phyloP scores from a whole-genome alignment of 2,888 invertebrate species.

The Empis livida region DNA sequence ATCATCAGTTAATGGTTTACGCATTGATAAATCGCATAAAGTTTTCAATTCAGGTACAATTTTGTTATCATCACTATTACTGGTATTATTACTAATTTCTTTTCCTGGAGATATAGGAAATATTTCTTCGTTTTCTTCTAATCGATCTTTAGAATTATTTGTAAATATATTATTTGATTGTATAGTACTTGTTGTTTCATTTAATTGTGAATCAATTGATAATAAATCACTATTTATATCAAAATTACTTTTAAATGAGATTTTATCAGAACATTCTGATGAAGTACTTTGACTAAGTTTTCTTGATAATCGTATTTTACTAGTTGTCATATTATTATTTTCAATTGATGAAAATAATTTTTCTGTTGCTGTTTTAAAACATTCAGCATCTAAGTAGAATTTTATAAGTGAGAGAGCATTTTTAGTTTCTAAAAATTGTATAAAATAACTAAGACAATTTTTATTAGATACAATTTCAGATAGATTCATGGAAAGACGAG shows the following conservation, averaged over 20 bases:
- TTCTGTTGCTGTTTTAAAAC: slow-evolving; percentile 41
- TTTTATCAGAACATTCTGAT: slow-evolving; percentile 7
- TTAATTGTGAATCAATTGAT: slow-evolving; percentile 10
- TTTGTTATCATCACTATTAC: slow-evolving; percentile 14
- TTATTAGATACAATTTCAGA: slow-evolving; percentile 64
- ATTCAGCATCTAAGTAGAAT: slow-evolving; percentile 66
- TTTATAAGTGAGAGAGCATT: slow-evolving; percentile 52
- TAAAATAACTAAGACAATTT: slow-evolving; percentile 67
- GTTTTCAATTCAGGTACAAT: slow-evolving; percentile 32
- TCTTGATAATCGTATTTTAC: slow-evolving; percentile 1
- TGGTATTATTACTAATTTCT: not conserved
- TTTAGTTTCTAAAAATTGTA: slow-evolving; percentile 73
- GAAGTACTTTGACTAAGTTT: not conserved
- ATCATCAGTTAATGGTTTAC: slow-evolving; percentile 34
- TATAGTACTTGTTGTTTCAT: slow-evolving; percentile 6
- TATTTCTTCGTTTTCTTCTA: slow-evolving; percentile 1
- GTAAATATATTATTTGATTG: too few species aligned
- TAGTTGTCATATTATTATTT: slow-evolving; percentile 3
- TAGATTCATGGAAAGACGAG: slow-evolving; percentile 58
- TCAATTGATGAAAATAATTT: slow-evolving; percentile 12
- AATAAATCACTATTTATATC: slow-evolving; percentile 11
- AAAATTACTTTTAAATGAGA: slow-evolving; percentile 5
- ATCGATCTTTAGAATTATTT: not conserved
- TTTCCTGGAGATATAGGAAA: not conserved
- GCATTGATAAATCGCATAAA: slow-evolving; percentile 32